phyloP scores from a whole-genome alignment of 1,140 invertebrate genomes.

The Philopotamus ludificatus region DNA sequence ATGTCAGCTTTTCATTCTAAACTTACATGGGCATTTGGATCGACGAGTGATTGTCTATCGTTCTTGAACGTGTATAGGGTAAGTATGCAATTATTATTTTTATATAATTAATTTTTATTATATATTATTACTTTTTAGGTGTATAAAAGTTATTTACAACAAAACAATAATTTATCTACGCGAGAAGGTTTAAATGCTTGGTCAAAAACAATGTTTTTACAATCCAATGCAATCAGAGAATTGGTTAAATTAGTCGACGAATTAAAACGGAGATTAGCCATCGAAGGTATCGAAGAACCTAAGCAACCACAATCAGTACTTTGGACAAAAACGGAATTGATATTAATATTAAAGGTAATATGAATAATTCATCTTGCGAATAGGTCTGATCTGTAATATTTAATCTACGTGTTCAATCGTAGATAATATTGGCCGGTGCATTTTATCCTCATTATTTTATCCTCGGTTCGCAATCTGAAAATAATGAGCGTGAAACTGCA shows the following conservation, averaged over 20 bases:
- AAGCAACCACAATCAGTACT: slow-evolving; percentile 37
- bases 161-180: slow-evolving; percentile 4
- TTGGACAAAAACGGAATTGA: slow-evolving; percentile 54
- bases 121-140: slow-evolving; percentile 26
- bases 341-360: slow-evolving; percentile 64
- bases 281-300: slow-evolving; percentile 56
- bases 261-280: slow-evolving; percentile 60
- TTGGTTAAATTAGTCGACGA: slow-evolving; percentile 71
- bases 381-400: not conserved
- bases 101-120: slow-evolving; percentile 4
- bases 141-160: slow-evolving; percentile 3
- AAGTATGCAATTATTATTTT: slow-evolving; percentile 34
- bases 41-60: slow-evolving; percentile 83
- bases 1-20: slow-evolving; percentile 76
- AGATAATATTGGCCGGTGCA: slow-evolving; percentile 74
- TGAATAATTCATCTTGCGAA: not conserved
- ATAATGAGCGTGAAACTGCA: slow-evolving; percentile 55
- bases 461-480: slow-evolving; percentile 56
- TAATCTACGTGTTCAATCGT: not conserved
- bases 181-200: slow-evolving; percentile 61
- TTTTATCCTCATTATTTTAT: slow-evolving; percentile 93
- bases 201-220: slow-evolving; percentile 72
- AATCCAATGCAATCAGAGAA: slow-evolving; percentile 71
- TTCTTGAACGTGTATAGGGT: slow-evolving; percentile 79
- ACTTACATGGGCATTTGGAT: slow-evolving; percentile 75